phyloP scores from a whole-genome alignment of 92 coral and sea anemone species.

The Scolanthus callimorphus region DNA sequence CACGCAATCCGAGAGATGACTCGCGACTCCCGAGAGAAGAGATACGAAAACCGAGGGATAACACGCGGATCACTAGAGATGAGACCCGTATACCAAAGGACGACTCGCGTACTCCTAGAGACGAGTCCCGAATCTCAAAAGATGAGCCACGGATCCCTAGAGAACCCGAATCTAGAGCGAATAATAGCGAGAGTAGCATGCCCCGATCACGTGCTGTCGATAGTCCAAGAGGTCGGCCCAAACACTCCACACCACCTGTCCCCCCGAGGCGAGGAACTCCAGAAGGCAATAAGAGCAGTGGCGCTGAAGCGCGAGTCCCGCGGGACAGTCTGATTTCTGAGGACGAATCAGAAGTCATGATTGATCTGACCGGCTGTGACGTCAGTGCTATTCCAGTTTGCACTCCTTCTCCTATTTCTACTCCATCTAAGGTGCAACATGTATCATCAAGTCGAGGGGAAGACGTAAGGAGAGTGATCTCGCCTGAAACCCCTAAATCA shows the following conservation, averaged over 20 bases:
- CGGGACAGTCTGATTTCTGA: not conserved
- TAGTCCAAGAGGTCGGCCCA: too few species aligned
- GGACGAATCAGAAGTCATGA: constrained; percentile 31
- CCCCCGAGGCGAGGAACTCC: constrained; percentile 9
- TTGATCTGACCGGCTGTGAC: constrained; percentile 41
- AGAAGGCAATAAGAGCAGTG: not conserved
- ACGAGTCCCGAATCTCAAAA: too few species aligned
- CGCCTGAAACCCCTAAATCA: not conserved
- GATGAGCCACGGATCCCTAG: too few species aligned
- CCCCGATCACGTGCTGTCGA: too few species aligned
- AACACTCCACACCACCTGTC: constrained; percentile 18
- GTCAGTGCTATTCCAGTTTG: constrained; percentile 43
- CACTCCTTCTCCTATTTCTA: not conserved
- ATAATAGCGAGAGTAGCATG: too few species aligned
- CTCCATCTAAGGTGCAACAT: not conserved
- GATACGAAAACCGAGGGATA: too few species aligned
- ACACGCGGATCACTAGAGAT: too few species aligned
- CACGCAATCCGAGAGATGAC: too few species aligned
- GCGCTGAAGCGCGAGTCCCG: constrained; percentile 17
- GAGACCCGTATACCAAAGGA: too few species aligned
- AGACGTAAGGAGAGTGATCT: not conserved
- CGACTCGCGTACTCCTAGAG: too few species aligned
- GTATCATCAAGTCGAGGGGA: not conserved
- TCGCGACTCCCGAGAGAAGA: too few species aligned
- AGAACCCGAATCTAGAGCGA: too few species aligned